Conservation (phyloP, 2,888 invertebrate species). For the Watsonalla binaria region DNA sequence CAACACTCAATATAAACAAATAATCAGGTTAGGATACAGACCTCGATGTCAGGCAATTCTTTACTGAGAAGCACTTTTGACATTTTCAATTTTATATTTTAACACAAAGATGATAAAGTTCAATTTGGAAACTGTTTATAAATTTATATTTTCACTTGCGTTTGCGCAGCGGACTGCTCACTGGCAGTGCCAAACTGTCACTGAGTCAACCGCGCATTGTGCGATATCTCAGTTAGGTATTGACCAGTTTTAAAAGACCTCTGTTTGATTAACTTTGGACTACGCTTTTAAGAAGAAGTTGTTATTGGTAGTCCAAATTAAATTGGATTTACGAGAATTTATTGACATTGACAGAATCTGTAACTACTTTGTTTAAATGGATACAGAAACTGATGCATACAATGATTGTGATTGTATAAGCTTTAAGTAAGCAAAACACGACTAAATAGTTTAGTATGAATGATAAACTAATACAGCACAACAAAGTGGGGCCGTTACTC, state of each 20-base stretch:
- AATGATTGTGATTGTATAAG: too few relatives aligned
- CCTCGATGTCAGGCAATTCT: constrained; percentile 91
- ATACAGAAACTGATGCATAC: too few relatives aligned
- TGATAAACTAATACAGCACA: too few relatives aligned
- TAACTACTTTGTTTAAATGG: neutral
- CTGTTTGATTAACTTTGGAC: neutral
- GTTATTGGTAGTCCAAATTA: neutral
- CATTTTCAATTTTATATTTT: constrained; percentile 41
- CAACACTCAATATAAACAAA: constrained; percentile 4
- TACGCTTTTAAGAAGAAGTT: neutral
- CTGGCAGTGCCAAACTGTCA: constrained; percentile 71
- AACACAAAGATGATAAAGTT: constrained; percentile 6
- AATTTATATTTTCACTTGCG: constrained; percentile 6
- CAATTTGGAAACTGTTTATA: constrained; percentile 5
- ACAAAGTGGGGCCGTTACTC: too few relatives aligned
- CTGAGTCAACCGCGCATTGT: neutral
- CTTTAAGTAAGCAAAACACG: too few relatives aligned
- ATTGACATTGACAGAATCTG: neutral
- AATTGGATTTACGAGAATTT: neutral
- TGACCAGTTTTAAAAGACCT: neutral
- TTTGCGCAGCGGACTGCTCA: constrained; percentile 65
- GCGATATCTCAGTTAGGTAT: neutral
- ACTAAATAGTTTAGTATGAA: too few relatives aligned
- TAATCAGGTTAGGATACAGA: constrained; percentile 50
- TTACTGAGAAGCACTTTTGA: constrained; percentile 80